Base-by-base conservation (phyloP, 1,140 invertebrate genomes). In the Hycleus cichorii region DNA sequence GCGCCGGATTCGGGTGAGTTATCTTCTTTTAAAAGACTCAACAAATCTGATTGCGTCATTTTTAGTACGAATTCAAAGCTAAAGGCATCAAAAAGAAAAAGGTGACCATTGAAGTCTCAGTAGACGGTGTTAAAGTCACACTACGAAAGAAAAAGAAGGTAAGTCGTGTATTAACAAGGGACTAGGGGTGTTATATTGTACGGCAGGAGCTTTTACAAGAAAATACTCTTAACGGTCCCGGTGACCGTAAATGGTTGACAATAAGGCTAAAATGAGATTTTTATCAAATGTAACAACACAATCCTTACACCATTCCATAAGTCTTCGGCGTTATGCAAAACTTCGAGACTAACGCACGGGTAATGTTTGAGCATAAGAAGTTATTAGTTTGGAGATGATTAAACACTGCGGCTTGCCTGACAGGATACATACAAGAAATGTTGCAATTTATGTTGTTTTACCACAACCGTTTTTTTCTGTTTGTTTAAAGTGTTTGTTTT, bases 11-110 rank as follows among this genome's bases (percentile, higher is more conserved):
- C 83, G 96, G 71, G 93, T 96, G 79, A 90, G 89, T 88, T 60
- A 18, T 18, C 18, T 50, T 18, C 44, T 26, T 26, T 50, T 39
- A 4, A 8, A 40, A 6, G 7, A 12, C 4, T 11, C 10, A 26
- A 48, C 18, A 57, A 49, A 46, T 45, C 49, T 11, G 18, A n/a
- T 43, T 42, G 32, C n/a, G 26, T 47, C 1, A 47, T 54, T 84
- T 84, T 58, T 83, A 97, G 93, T 96, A 95, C 76, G 96, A 99
- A 77, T 98, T 97, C 81, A 98, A 98, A 82, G 86, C 93, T 63
- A 93, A 95, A 77, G 91, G 91, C 40, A 90, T 95, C 66, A 98
- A 98, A 78, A 98, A 99, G 77, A 91, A 91, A 73, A 97, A 98
- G 82, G 95, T 98, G 62, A 90, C 87, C 47, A 81, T 99, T 58